Base-by-base conservation (phyloP, 2,888 invertebrate genomes). In the Eilema griseolum region DNA sequence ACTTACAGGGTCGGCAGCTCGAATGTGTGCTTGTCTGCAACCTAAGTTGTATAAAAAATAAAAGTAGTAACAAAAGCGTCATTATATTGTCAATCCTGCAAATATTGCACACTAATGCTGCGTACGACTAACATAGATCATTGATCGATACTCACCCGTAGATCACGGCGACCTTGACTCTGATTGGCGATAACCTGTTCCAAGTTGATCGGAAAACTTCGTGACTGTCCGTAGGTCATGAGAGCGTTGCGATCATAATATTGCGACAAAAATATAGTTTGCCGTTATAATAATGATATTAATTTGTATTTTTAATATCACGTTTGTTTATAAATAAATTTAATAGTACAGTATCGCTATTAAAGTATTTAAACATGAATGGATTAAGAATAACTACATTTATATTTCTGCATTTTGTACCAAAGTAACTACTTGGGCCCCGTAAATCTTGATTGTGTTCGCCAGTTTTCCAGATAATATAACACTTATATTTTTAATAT, bases 151-250 rank as follows among this genome's bases (percentile, higher is more conserved):
- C 87, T 85, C 85, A 78, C 81, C 79, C 85, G 87, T 85, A 85
- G 85, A 87, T 85, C 87, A 89, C 84, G 87, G 75, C 83, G 89
- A 86, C 91, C 92, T 90, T 92, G 91, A 92, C 91, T 90, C 88
- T 90, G 87, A 87, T 89, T 87, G 86, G 84, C 84, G 83, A 80
- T 85, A 85, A 85, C 85, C 84, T 85, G 83, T 80, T 83, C 76
- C 79, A 79, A 85, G 86, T 83, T 62, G 79, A 80, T 85, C 79
- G 82, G 74, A 74, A 80, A 76, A 80, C 75, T 80, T 85, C 89
- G 88, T 89, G 90, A 89, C 88, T 84, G 85, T 76, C 64, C 87
- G 78, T 82, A 83, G 76, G 82, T 84, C 85, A 82, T 76, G 82
- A 79, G 81, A 84, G 79, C 75, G 75, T 77, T 78, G 79, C 68